A percentile compares a stretch with the other conserved stretches of the same genome.
phyloP scores from a whole-genome alignment of 2,797 vertebrate genomes.

The Buceros bicornis region DNA sequence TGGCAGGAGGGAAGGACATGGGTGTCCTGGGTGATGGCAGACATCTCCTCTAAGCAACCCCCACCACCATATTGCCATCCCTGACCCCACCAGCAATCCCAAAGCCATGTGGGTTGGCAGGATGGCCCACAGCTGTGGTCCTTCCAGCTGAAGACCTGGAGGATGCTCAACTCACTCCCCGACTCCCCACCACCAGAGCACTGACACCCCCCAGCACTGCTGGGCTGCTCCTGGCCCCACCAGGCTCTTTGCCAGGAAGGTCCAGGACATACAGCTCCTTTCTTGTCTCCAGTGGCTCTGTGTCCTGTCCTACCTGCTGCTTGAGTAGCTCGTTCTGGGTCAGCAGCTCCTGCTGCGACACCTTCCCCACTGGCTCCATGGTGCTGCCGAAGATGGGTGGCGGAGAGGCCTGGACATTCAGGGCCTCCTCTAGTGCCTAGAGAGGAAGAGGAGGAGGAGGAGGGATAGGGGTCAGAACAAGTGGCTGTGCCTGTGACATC shows the following conservation, averaged over 20 bases:
- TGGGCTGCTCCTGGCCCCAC: not conserved
- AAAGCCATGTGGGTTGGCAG: rapidly evolving
- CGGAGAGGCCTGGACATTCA: constrained; percentile 88
- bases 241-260: not conserved
- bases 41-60: not conserved
- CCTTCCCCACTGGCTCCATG: constrained; percentile 81
- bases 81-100: not conserved
- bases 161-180: rapidly evolving
- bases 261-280: not conserved
- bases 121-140: rapidly evolving
- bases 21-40: not conserved
- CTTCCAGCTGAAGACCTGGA: not conserved
- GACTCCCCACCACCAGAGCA: not conserved
- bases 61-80: rapidly evolving
- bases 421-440: constrained; percentile 93
- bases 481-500: not conserved
- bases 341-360: constrained; percentile 91
- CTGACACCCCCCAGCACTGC: not conserved
- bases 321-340: constrained; percentile 95
- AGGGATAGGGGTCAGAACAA: not conserved
- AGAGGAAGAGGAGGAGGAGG: not conserved
- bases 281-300: rapidly evolving
- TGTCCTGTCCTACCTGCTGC: constrained; percentile 87
- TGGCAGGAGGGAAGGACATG: constrained; percentile 39
- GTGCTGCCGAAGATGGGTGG: constrained; percentile 83